Evolutionary conservation across 35 echinoderm and acorn worm genomes (phyloP).

Genomic region (Nesometra sesokonis): DNA sequence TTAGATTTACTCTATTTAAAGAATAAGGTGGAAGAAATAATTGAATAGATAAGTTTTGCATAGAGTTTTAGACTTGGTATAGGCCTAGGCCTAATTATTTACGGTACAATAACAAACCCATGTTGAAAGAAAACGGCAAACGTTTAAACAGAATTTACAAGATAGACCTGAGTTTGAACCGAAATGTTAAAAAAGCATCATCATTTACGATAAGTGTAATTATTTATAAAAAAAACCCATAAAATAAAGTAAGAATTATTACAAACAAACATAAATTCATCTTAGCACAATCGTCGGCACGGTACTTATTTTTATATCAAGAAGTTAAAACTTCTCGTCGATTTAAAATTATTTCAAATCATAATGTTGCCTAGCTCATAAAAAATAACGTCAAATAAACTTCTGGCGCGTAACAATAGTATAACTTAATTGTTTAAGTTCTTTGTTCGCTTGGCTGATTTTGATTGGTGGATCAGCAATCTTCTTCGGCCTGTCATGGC

Average conservation of each 20-base stretch:
- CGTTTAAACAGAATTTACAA: no score
- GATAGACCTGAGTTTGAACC: no score
- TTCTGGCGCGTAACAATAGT: neutral
- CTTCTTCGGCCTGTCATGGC: neutral
- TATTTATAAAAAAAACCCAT: no score
- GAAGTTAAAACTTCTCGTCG: no score
- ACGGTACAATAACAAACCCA: no score
- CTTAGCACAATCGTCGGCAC: no score
- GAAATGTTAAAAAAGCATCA: no score
- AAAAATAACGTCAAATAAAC: neutral
- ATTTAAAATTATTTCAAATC: neutral
- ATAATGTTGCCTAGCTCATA: neutral
- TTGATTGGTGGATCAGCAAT: neutral
- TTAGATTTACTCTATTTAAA: neutral
- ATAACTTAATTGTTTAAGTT: neutral
- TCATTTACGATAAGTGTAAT: no score
- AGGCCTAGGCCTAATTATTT: no score
- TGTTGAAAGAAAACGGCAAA: no score
- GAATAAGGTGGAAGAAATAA: neutral
- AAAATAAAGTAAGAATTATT: neutral
- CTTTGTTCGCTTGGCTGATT: neutral
- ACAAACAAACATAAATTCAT: neutral
- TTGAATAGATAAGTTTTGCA: neutral
- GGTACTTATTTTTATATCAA: no score
- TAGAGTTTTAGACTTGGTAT: neutral